Evolutionary conservation across 1,140 invertebrate genomes (phyloP).

Genomic region (Arion vulgaris): DNA sequence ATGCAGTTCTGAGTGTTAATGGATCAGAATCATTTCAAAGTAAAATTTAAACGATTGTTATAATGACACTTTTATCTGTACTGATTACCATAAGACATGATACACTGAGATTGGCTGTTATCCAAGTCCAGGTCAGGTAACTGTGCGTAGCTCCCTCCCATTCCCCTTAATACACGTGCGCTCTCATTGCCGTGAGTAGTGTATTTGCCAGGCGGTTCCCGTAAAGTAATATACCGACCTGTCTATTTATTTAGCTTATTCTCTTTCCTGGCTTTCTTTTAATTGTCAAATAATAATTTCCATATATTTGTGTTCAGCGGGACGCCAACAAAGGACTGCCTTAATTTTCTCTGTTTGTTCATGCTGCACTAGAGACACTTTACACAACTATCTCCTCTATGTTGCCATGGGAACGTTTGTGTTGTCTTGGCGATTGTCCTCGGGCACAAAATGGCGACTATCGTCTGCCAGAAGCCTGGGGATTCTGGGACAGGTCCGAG

Average conservation of each 20-base stretch:
- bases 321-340: slow-evolving; percentile 18
- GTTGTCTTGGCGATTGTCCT: slow-evolving; percentile 36
- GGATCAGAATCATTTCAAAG: not conserved
- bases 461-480: slow-evolving; percentile 19
- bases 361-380: slow-evolving; percentile 11
- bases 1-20: not conserved
- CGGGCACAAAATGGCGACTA: slow-evolving; percentile 31
- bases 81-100: slow-evolving; percentile 8
- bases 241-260: slow-evolving; percentile 27
- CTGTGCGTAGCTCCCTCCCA: not conserved
- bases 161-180: not conserved
- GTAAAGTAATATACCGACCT: not conserved
- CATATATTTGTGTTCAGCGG: slow-evolving; percentile 19
- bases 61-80: not conserved
- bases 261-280: slow-evolving; percentile 30
- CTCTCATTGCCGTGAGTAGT: not conserved
- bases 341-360: slow-evolving; percentile 34
- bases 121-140: slow-evolving; percentile 8
- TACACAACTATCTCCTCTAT: slow-evolving; percentile 24
- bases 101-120: not conserved
- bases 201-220: not conserved
- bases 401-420: slow-evolving; percentile 33
- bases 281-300: slow-evolving; percentile 39
- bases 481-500: slow-evolving; percentile 14
- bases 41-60: not conserved